Percentiles rank a stretch among this genome's conserved stretches.
phyloP scores from a whole-genome alignment of 2,888 invertebrate genomes.

The Melipona bicolor region DNA sequence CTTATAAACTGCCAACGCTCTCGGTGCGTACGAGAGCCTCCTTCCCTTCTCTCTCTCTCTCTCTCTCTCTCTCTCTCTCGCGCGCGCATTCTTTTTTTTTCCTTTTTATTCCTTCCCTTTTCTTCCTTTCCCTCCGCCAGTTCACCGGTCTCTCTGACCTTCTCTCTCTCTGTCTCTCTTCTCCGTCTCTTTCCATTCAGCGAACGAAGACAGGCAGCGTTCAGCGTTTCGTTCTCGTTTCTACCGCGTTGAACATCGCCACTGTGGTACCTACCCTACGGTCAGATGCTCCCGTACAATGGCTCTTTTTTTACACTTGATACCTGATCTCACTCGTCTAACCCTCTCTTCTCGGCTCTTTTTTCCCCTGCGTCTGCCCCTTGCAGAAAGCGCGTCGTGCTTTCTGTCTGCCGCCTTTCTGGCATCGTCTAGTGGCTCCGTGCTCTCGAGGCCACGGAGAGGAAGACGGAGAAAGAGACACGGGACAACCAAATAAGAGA shows the following conservation, averaged over 20 bases:
- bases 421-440: not conserved
- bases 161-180: conserved; percentile 18
- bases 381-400: not conserved
- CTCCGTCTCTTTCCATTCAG: conserved; percentile 6
- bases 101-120: conserved; percentile 31
- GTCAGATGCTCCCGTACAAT: conserved; percentile 84
- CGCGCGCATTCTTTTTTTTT: conserved; percentile 32
- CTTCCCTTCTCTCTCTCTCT: conserved; percentile 31
- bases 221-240: conserved; percentile 39
- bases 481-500: not conserved
- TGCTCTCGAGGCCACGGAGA: conserved; percentile 10
- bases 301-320: conserved; percentile 79
- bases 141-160: conserved; percentile 39
- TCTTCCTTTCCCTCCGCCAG: conserved; percentile 54
- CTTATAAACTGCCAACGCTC: conserved; percentile 84
- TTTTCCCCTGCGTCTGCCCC: conserved; percentile 16
- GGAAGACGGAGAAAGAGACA: not conserved
- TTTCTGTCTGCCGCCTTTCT: conserved; percentile 4
- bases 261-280: conserved; percentile 79
- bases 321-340: conserved; percentile 81
- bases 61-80: conserved; percentile 37
- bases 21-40: conserved; percentile 60
- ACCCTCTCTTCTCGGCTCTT: conserved; percentile 60
- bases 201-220: conserved; percentile 2
- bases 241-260: conserved; percentile 57